These are phyloP conservation scores for Myxocyprinus asiaticus DNA, from an alignment of 2,113 vertebrate genomes.

Conservation along the genomic window DNA sequence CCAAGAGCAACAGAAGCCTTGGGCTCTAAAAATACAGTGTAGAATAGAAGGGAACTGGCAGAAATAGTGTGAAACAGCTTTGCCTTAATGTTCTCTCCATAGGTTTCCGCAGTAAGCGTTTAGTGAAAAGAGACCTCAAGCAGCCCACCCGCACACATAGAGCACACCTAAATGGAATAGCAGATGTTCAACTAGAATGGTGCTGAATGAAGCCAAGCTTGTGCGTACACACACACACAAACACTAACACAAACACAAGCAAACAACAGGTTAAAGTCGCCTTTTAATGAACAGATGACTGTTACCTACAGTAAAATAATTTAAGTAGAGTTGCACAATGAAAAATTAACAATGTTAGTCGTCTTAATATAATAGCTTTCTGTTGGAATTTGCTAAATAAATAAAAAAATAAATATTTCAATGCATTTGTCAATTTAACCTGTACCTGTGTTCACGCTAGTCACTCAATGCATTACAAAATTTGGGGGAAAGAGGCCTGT, in stretches of 20 bases:
- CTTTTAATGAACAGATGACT: neutral
- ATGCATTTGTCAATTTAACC: too few relatives aligned
- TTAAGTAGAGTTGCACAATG: too few relatives aligned
- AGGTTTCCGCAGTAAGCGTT: constrained; percentile 61
- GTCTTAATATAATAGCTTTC: too few relatives aligned
- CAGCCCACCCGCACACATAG: neutral
- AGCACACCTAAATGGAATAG: constrained; percentile 71
- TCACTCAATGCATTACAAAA: too few relatives aligned
- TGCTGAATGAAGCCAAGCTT: constrained; percentile 53
- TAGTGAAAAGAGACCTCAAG: constrained; percentile 48
- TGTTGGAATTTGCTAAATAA: too few relatives aligned
- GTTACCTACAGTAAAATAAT: too few relatives aligned
- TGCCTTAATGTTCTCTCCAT: constrained; percentile 65
- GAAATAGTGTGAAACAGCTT: constrained; percentile 55
- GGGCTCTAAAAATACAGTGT: constrained; percentile 26
- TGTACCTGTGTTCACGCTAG: too few relatives aligned
- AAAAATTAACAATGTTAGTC: too few relatives aligned
- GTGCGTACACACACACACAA: neutral
- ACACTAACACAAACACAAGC: neutral
- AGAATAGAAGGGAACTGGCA: constrained; percentile 23
- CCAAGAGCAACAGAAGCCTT: constrained; percentile 9
- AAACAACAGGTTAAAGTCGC: constrained; percentile 12
- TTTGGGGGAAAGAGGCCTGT: too few relatives aligned
- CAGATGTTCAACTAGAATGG: constrained; percentile 73
- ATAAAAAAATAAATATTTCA: too few relatives aligned